Evolutionary conservation across 2,797 vertebrate genomes (phyloP), one percentile per base, ranked within the genome.

Genomic region (Chiroxiphia lanceolata): DNA sequence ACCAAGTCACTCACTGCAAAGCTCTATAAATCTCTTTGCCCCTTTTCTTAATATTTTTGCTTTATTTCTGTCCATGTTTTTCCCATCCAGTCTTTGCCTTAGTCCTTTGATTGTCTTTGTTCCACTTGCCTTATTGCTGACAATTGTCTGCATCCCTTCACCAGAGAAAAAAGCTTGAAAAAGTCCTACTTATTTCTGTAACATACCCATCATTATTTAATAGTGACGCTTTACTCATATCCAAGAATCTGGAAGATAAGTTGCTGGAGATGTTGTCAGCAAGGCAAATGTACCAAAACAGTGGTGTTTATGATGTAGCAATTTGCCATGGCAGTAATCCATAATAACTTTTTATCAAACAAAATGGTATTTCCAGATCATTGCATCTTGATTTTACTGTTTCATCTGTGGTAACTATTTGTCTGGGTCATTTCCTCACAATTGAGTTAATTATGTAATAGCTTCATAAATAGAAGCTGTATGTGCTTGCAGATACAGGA

Each of bases 381-480:
- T 57, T 95, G 60, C n/a, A 50, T 85, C 51, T 95, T 61, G 42
- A 36, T 84, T 84, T 97, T 94, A 56, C 57, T 86, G 0, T 83
- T 93, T 94, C 77, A 61, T 95, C 72, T 88, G 76, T 3, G 42
- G 61, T 78, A 90, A 76, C 83, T 86, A 89, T 93, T 92, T 84
- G 90, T 95, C 87, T 92, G 81, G 85, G 83, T 92, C 63, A 88
- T 94, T 95, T 97, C 94, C 94, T 86, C 70, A 71, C 77, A 96
- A 95, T 93, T 91, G 47, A 95, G 89, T 96, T 97, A 96, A 94
- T 94, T 95, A 88, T 87, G 9, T 94, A 96, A 93, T 91, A 40
- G 63, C 89, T 95, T 97, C 90, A 96, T 90, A 95, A 96, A 97
- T 96, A 96, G 94, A 96, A 95, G 44, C 87, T 89, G 59, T 83